Evolutionary conservation across 2,888 invertebrate species (phyloP).

Genomic region (Caenorhabditis becei): DNA sequence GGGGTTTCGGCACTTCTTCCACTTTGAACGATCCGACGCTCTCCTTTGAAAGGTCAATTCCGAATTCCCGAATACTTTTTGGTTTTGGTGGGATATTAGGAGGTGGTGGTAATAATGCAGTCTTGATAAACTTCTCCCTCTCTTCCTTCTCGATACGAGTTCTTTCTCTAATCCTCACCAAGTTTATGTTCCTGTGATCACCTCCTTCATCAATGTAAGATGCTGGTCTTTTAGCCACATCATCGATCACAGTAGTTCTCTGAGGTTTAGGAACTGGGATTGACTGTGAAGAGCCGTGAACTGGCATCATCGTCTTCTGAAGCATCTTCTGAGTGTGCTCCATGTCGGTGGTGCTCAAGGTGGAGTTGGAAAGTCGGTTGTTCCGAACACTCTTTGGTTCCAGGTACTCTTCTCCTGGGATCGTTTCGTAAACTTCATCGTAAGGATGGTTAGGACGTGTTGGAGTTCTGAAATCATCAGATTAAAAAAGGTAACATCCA

Average conservation of each 20-base stretch:
- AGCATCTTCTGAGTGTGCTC: slow-evolving; percentile 48
- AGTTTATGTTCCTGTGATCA: slow-evolving; percentile 18
- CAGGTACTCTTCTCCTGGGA: slow-evolving; percentile 68
- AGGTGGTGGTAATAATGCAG: slow-evolving; percentile 46
- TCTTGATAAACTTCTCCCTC: slow-evolving; percentile 42
- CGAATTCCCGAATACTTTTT: slow-evolving; percentile 63
- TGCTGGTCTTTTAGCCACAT: slow-evolving; percentile 33
- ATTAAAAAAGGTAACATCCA: neutral
- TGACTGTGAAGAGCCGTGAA: slow-evolving; percentile 55
- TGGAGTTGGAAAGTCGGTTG: slow-evolving; percentile 55
- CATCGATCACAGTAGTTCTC: slow-evolving; percentile 51
- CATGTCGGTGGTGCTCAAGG: slow-evolving; percentile 48
- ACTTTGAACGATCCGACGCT: slow-evolving; percentile 46
- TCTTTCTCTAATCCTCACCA: slow-evolving; percentile 39
- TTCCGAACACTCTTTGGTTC: slow-evolving; percentile 65
- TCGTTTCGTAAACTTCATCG: slow-evolving; percentile 70
- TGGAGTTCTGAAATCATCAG: slow-evolving; percentile 47
- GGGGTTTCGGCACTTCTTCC: slow-evolving; percentile 11
- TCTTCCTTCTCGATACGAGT: slow-evolving; percentile 53
- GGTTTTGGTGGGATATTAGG: slow-evolving; percentile 48
- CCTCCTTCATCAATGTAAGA: slow-evolving; percentile 47
- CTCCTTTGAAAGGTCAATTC: slow-evolving; percentile 64
- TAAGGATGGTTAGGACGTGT: slow-evolving; percentile 57
- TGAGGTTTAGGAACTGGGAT: slow-evolving; percentile 32
- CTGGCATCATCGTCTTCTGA: slow-evolving; percentile 38